Percentiles rank a stretch among this genome's conserved stretches.
phyloP scores from a whole-genome alignment of 2,888 invertebrate genomes.

The Cerastis rubricosa region DNA sequence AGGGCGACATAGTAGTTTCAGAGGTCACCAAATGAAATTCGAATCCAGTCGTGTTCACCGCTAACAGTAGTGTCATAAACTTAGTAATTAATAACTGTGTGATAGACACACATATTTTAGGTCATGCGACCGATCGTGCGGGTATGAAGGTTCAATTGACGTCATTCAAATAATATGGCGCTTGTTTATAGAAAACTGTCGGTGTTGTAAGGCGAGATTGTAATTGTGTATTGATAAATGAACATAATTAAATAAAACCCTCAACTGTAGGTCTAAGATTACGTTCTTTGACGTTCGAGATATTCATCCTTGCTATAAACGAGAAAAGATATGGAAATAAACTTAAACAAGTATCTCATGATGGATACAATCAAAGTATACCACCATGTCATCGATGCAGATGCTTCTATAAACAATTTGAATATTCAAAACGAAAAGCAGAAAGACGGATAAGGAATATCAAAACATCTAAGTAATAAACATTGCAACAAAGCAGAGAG shows the following conservation, averaged over 20 bases:
- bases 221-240: constrained; percentile 38
- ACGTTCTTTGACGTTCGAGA: neutral
- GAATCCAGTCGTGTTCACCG: constrained; percentile 31
- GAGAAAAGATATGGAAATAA: neutral
- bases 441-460: constrained; percentile 13
- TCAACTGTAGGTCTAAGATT: neutral
- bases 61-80: constrained; percentile 60
- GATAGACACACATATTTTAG: constrained; percentile 50
- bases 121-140: constrained; percentile 54
- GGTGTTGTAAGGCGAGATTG: constrained; percentile 61
- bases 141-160: constrained; percentile 57
- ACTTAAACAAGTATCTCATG: neutral
- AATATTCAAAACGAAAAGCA: constrained; percentile 30
- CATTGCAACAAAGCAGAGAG: constrained; percentile 9
- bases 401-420: neutral
- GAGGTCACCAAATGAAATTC: constrained; percentile 15
- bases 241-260: constrained; percentile 5
- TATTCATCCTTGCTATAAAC: neutral
- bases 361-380: neutral
- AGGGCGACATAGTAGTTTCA: constrained; percentile 21
- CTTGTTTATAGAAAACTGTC: constrained; percentile 64
- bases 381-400: neutral
- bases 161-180: constrained; percentile 73
- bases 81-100: constrained; percentile 45
- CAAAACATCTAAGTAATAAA: constrained; percentile 24